Evolutionary conservation across 2,113 vertebrate genomes (phyloP).

Genomic region (Pelvicachromis taeniatus): DNA sequence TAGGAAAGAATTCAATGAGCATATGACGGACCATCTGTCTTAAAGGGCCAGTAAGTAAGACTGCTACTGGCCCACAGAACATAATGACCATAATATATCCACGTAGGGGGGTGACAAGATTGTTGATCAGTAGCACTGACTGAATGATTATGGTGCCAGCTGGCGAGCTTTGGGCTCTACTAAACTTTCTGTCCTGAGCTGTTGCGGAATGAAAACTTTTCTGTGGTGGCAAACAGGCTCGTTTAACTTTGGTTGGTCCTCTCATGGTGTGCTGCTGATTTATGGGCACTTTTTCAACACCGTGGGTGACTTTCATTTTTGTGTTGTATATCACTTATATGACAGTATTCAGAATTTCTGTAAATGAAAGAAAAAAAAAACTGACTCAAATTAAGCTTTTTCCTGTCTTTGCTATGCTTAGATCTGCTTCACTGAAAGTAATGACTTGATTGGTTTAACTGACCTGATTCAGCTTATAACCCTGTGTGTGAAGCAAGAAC

Average conservation of each 20-base stretch:
- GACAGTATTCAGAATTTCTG: not conserved
- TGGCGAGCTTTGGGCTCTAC: not conserved
- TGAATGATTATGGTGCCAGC: not conserved
- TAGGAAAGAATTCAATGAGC: slow-evolving; percentile 32
- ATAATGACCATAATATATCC: not conserved
- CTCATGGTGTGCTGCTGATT: not conserved
- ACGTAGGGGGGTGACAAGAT: not conserved
- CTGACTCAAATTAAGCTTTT: not conserved
- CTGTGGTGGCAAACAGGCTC: not conserved
- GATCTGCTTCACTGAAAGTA: not conserved
- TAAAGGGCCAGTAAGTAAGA: slow-evolving; percentile 20
- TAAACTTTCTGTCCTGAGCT: not conserved
- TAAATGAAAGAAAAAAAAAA: no score
- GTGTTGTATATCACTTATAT: not conserved
- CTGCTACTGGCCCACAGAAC: not conserved
- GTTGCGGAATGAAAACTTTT: not conserved
- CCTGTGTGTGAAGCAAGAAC: not conserved
- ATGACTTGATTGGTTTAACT: not conserved
- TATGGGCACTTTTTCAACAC: not conserved
- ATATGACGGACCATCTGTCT: slow-evolving; percentile 44
- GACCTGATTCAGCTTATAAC: not conserved
- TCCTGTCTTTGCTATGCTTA: not conserved
- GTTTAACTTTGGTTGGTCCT: not conserved
- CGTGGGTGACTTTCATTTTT: not conserved
- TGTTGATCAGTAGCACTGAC: not conserved